Evolutionary conservation across 2,888 invertebrate species (phyloP).

Genomic region (Agonopterix heracliana): DNA sequence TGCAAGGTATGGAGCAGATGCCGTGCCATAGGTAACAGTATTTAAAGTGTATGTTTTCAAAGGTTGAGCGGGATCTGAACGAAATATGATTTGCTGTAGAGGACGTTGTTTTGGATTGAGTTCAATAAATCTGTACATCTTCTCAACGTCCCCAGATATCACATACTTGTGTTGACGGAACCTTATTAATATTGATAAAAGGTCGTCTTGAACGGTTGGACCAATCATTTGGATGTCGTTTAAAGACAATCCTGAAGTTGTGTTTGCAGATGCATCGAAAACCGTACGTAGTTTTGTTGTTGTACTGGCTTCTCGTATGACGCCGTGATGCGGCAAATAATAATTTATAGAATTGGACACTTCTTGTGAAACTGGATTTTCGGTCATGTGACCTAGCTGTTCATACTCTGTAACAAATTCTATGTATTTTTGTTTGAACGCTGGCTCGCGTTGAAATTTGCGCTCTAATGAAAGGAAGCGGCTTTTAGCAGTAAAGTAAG

Average conservation of each 20-base stretch:
- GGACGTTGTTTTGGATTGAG: constrained; percentile 1
- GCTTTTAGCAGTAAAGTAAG: constrained; percentile 4
- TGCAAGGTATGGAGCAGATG: constrained; percentile 20
- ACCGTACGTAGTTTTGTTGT: constrained; percentile 2
- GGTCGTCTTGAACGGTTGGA: constrained; percentile 8
- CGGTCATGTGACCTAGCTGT: constrained; percentile 3
- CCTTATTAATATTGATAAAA: constrained; percentile 6
- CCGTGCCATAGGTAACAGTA: too few relatives aligned
- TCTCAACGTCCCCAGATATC: constrained; percentile 10
- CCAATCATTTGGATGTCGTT: constrained; percentile 11
- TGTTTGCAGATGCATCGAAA: neutral
- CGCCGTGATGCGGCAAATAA: constrained; percentile 15
- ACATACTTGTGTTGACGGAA: constrained; percentile 10
- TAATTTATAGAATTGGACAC: neutral
- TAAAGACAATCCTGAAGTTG: constrained; percentile 3
- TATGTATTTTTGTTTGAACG: constrained; percentile 6
- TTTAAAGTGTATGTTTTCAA: constrained; percentile 14
- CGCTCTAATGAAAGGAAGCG: constrained; percentile 8
- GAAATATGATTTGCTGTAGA: constrained; percentile 15
- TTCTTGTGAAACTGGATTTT: neutral
- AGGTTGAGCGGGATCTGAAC: constrained; percentile 8
- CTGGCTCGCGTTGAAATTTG: constrained; percentile 5
- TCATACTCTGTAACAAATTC: constrained; percentile 9
- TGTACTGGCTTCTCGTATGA: constrained; percentile 10
- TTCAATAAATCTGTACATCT: constrained; percentile 9